Evolutionary conservation across 1,140 invertebrate species (phyloP).

Genomic region (Euwallacea similis): DNA sequence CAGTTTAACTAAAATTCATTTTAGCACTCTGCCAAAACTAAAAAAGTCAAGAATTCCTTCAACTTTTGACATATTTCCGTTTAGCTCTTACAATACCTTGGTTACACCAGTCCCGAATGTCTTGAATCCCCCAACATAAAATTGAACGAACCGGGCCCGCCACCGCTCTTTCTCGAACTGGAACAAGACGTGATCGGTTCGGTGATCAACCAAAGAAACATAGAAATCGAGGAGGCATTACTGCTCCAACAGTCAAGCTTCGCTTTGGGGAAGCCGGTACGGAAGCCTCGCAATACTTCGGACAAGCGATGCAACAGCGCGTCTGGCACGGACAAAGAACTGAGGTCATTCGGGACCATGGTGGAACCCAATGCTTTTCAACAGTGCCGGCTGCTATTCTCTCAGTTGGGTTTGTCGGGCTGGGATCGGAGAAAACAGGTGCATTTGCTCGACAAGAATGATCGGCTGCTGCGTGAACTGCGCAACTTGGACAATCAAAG

Average conservation of each 20-base stretch:
- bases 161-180: constrained; percentile 67
- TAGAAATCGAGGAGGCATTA: constrained; percentile 65
- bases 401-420: constrained; percentile 85
- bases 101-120: constrained; percentile 90
- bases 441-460: constrained; percentile 87
- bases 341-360: constrained; percentile 20
- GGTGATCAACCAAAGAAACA: constrained; percentile 77
- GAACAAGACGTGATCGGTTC: constrained; percentile 85
- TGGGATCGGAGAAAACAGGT: constrained; percentile 86
- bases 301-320: constrained; percentile 19
- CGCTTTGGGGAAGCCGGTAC: constrained; percentile 46
- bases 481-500: constrained; percentile 91
- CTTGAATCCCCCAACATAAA: constrained; percentile 68
- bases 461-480: constrained; percentile 87
- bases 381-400: constrained; percentile 83
- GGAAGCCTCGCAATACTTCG: constrained; percentile 33
- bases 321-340: constrained; percentile 4
- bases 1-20: neutral
- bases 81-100: constrained; percentile 87
- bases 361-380: constrained; percentile 68
- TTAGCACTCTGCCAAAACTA: too few relatives aligned
- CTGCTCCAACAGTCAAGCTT: constrained; percentile 43
- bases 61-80: constrained; percentile 24
- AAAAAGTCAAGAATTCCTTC: too few relatives aligned
- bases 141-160: constrained; percentile 71